Percentiles rank a stretch among this genome's conserved stretches.
These are phyloP conservation scores for Drosophila nigromelanica DNA, from an alignment of 1,140 invertebrate species.

Conservation along the genomic window DNA sequence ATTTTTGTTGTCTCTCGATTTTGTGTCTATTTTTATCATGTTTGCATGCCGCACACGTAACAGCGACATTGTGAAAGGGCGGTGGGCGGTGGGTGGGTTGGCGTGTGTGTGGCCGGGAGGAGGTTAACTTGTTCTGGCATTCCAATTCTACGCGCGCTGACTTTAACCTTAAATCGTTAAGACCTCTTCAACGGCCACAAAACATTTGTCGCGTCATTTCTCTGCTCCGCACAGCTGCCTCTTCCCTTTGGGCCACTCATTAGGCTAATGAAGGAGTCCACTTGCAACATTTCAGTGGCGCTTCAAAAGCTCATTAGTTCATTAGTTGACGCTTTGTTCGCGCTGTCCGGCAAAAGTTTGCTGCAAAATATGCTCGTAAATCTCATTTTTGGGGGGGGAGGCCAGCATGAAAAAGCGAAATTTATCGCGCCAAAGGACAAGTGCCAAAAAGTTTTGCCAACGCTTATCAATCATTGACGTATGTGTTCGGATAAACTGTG, in stretches of 20 bases:
- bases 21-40: slow-evolving; percentile 26
- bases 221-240: too few relatives aligned
- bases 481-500: slow-evolving; percentile 12
- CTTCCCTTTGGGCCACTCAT: slow-evolving; percentile 43
- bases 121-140: slow-evolving; percentile 14
- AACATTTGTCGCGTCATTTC: slow-evolving; percentile 57
- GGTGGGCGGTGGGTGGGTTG: too few relatives aligned
- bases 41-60: slow-evolving; percentile 76
- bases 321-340: slow-evolving; percentile 63
- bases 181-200: slow-evolving; percentile 29
- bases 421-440: slow-evolving; percentile 74
- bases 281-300: slow-evolving; percentile 21
- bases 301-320: slow-evolving; percentile 69
- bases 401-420: slow-evolving; percentile 64
- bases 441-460: slow-evolving; percentile 69
- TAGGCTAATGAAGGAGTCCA: slow-evolving; percentile 66
- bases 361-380: slow-evolving; percentile 79
- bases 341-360: slow-evolving; percentile 55
- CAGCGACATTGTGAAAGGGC: slow-evolving; percentile 60
- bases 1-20: slow-evolving; percentile 1
- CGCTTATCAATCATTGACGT: slow-evolving; percentile 74
- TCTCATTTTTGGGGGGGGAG: slow-evolving; percentile 49
- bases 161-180: slow-evolving; percentile 69
- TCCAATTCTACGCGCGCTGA: slow-evolving; percentile 49
- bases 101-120: too few relatives aligned